Percentiles rank a stretch among this genome's conserved stretches.
Evolutionary conservation across 64 coral and sea anemone species (phyloP).

Genomic region (Dendrophyllia cribrosa): DNA sequence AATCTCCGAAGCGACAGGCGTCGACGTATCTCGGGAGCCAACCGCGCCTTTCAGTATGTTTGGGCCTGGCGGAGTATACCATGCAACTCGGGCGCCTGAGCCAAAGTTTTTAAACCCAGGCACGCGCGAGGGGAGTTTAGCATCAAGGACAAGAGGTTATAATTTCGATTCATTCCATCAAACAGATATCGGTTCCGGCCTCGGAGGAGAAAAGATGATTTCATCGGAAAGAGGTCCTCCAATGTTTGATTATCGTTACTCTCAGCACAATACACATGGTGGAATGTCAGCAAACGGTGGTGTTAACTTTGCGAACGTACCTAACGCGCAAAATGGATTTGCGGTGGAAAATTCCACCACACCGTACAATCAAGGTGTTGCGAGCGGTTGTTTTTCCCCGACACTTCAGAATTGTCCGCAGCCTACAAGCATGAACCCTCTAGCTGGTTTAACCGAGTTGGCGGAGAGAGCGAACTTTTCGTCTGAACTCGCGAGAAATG

Average conservation of each 20-base stretch:
- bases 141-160: not conserved
- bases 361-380: not conserved
- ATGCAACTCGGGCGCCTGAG: not conserved
- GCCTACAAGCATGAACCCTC: conserved; percentile 39
- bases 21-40: not conserved
- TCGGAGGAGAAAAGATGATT: conserved; percentile 27
- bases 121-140: not conserved
- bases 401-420: conserved; percentile 44
- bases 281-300: conserved; percentile 71
- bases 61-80: not conserved
- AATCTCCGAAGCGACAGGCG: not conserved
- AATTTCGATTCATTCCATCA: conserved; percentile 27
- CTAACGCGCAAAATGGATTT: conserved; percentile 67
- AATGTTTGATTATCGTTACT: conserved; percentile 80
- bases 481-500: conserved; percentile 45
- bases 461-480: conserved; percentile 74
- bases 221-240: conserved; percentile 38
- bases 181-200: not conserved
- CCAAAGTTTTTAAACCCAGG: conserved; percentile 12
- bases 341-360: not conserved
- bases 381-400: not conserved
- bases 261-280: conserved; percentile 59
- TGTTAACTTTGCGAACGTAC: conserved; percentile 56
- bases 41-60: conserved; percentile 40
- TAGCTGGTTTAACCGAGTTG: conserved; percentile 64